Conservation (phyloP, 2,797 vertebrate genomes). For the Danionella dracula region DNA sequence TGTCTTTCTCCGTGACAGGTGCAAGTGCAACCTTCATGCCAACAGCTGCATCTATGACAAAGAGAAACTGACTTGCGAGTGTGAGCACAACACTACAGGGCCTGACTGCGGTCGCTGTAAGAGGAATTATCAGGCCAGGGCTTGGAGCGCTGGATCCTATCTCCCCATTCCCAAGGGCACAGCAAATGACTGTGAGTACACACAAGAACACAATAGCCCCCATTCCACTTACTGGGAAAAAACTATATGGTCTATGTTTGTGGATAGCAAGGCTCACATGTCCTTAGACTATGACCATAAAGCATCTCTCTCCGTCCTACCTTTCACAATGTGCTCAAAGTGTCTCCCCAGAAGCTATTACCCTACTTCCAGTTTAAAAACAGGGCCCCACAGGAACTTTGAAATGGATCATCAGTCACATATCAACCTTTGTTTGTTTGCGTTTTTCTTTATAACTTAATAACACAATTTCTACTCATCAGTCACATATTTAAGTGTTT, state of each 20-base stretch:
- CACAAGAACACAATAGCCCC: slow-evolving; percentile 19
- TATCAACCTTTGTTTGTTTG: neutral
- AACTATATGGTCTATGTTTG: slow-evolving; percentile 19
- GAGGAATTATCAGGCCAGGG: slow-evolving; percentile 91
- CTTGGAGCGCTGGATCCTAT: slow-evolving; percentile 94
- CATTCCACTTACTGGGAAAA: slow-evolving; percentile 18
- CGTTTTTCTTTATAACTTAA: too few relatives aligned
- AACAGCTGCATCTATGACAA: slow-evolving; percentile 93
- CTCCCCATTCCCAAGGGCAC: slow-evolving; percentile 98
- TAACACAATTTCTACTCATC: too few relatives aligned
- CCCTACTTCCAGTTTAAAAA: slow-evolving; percentile 22
- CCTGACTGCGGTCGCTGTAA: slow-evolving; percentile 97
- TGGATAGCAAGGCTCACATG: slow-evolving; percentile 24
- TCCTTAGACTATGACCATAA: slow-evolving; percentile 23
- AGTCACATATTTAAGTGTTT: too few relatives aligned
- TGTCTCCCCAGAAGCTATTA: slow-evolving; percentile 28
- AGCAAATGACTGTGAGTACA: slow-evolving; percentile 95
- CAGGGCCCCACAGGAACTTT: slow-evolving; percentile 1
- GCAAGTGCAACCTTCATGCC: slow-evolving; percentile 98
- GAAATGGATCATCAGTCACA: neutral
- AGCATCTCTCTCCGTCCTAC: slow-evolving; percentile 29
- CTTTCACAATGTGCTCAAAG: slow-evolving; percentile 20
- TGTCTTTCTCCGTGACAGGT: slow-evolving; percentile 63
- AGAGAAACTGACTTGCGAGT: slow-evolving; percentile 92
- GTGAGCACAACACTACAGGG: slow-evolving; percentile 97